Base-by-base conservation (phyloP, 2,888 invertebrate species). In the Sthenelais limicola region DNA sequence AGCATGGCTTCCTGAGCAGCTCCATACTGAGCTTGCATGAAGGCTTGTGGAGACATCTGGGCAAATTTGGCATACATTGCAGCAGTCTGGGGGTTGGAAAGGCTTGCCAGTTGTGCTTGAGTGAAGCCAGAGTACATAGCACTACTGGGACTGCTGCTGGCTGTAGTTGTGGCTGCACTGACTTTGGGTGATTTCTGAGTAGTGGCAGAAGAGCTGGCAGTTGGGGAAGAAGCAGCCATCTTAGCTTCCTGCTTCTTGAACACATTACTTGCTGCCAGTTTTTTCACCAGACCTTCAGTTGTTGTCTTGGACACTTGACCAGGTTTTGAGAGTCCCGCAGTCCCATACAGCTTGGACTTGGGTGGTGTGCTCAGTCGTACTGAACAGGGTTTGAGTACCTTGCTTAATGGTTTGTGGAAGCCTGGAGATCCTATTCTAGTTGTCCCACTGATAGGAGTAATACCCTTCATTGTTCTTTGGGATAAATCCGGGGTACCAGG, bases 11-110 rank as follows among this genome's bases (percentile, higher is more conserved):
- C 62, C 3, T 33, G 24, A 9, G 54, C 54, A 4, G 28, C 54
- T 7, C 54, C 30, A 26, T 62, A 62, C 62, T 62, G 62, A 4
- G 62, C 62, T n/a, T n/a, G n/a, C 35, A 62, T n/a, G 12, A 62
- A 15, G 1, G 35, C 15, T 21, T 62, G 38, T 1, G 62, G 62
- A 2, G 30, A 3, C 56, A 56, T 56, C 30, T 62, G 62, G 4
- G 58, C 58, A 33, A 58, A 35, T 24, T 58, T 33, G n/a, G 62
- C 62, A 38, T 62, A 62, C 35, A 62, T 24, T 1, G 62, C 35
- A 2, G 62, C 62, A 62, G 62, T 24, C 5, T 62, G 62, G 15
- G 38, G 7, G 24, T 24, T 18, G 28, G 30, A 15, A 12, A 54
- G 9, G 7, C 54, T 32, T 9, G 33, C 38, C 7, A 38, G 24